Base-by-base conservation (phyloP, 2,888 invertebrate genomes). In the Drosophila paranaensis region DNA sequence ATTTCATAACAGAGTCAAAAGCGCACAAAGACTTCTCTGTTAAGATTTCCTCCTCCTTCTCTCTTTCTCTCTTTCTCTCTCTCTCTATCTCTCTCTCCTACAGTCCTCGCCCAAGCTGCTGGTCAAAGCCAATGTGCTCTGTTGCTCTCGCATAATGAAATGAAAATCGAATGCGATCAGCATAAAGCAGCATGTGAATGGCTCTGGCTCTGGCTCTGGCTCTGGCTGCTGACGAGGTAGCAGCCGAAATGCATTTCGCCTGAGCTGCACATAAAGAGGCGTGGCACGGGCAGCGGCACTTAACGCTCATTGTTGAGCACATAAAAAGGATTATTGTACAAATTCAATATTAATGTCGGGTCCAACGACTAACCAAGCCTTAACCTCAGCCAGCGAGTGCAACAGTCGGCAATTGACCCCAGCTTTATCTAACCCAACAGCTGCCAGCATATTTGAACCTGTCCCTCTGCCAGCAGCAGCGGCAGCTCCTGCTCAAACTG, bases 241-340 rank as follows among this genome's bases (percentile, higher is more conserved):
- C 60, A 72, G 74, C 54, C 54, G 25, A 79, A 87, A 67, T 85
- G 80, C 82, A 83, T 71, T 85, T 70, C 48, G 62, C 30, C 55
- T 64, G 78, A 84, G 86, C 81, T 82, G 66, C 62, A 37, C 70
- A 82, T 78, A 78, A 78, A 74, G 86, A 55, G 62, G 39, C 45
- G 62, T 35, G 74, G 74, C 86, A 82, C 80, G 85, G 63, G 56
- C 67, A 43, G 60, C 53, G 64, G 66, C 87, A 85, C 85, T 85
- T 81, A 85, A 73, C 72, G 72, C 79, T 88, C 82, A 85, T 87
- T 88, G 87, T 78, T 72, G 73, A 79, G 61, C 78, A 80, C 83
- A 84, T 88, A 85, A 88, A 87, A 81, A 81, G 82, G 85, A 89
- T 87, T 89, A 88, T 85, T 82, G 82, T 81, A 79, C 81, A 89